These are phyloP conservation scores for Parapsyche elsis DNA, from an alignment of 1,140 invertebrate species.

Conservation along the genomic window DNA sequence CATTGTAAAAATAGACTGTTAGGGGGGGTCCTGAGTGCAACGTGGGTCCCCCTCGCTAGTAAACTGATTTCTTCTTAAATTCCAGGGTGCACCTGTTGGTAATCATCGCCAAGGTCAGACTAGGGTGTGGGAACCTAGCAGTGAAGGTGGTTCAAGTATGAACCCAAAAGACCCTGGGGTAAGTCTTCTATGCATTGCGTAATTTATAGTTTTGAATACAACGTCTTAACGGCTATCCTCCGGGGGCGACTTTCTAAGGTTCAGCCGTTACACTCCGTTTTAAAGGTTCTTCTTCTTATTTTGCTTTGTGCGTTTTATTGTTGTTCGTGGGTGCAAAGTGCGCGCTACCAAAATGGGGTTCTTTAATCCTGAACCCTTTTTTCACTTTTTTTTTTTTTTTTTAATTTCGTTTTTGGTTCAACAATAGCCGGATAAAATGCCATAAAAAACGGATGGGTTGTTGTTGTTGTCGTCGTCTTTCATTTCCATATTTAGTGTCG, in stretches of 20 bases:
- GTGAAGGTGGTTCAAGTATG: constrained; percentile 25
- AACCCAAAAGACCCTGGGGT: constrained; percentile 13
- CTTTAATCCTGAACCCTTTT: constrained; percentile 31
- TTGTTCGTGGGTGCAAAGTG: constrained; percentile 38
- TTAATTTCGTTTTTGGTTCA: not conserved
- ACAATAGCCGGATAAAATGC: not conserved
- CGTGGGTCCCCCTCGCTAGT: not conserved
- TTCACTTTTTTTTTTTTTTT: too few relatives aligned
- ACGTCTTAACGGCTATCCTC: constrained; percentile 34
- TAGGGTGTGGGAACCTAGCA: constrained; percentile 32
- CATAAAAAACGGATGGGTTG: not conserved
- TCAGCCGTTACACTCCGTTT: not conserved
- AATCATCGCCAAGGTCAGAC: constrained; percentile 32
- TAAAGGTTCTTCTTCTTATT: not conserved
- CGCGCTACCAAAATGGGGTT: constrained; percentile 11
- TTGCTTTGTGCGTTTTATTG: constrained; percentile 4
- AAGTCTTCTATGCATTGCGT: constrained; percentile 27
- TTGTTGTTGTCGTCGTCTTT: not conserved
- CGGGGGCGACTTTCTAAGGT: constrained; percentile 8
- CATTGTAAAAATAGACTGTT: not conserved
- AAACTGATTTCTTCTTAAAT: constrained; percentile 33
- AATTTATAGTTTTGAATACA: constrained; percentile 38
- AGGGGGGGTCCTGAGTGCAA: not conserved
- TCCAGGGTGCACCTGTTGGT: constrained; percentile 35
- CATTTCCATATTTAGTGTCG: constrained; percentile 13